Evolutionary conservation across 2,888 invertebrate species (phyloP), one percentile per base, ranked within the genome.

Genomic region (Endotricha flammealis): DNA sequence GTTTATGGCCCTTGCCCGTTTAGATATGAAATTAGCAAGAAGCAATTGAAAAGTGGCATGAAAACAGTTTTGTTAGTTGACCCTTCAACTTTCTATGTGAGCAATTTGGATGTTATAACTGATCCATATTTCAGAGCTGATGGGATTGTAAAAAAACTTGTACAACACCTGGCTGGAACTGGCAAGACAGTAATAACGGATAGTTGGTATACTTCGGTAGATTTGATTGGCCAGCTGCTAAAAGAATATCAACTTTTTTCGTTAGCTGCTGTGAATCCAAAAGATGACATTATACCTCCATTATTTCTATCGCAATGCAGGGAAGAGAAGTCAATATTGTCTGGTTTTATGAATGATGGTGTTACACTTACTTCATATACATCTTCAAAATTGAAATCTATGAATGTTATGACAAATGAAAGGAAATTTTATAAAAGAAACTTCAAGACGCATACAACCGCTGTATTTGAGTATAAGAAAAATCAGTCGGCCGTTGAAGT

Each of bases 1-100:
- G 71, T 81, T 48, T 71, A 70, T 42, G 83, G 86, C 12, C 79
- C 82, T 38, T 86, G 85, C 46, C 76, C 85, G 29, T 85, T 85
- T 51, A 64, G 78, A 43, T 83, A 78, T 52, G 55, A 67, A n/a
- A 73, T 81, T 40, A 60, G 69, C 48, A 79, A 66, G 42, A 83
- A 81, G 49, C 64, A 69, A 12, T 41, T 77, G 13, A 69, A 70
- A 50, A 53, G 53, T 37, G 87, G 87, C 3, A 65, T 87, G 10
- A 87, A 87, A 62, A 50, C 86, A 44, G 66, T 79, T 7, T 45
- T 80, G 22, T 53, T 85, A 4, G 75, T 80, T 7, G 86, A 87
- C 46, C 61, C 83, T 5, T 57, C 64, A 5, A 83, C 69, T 46
- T 85, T 86, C 50, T 86, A 85, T 48, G 50, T 85, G 1, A 73